Evolutionary conservation across 2,888 invertebrate species (phyloP), one percentile per base, ranked within the genome.

Genomic region (Poecilus cupreus): DNA sequence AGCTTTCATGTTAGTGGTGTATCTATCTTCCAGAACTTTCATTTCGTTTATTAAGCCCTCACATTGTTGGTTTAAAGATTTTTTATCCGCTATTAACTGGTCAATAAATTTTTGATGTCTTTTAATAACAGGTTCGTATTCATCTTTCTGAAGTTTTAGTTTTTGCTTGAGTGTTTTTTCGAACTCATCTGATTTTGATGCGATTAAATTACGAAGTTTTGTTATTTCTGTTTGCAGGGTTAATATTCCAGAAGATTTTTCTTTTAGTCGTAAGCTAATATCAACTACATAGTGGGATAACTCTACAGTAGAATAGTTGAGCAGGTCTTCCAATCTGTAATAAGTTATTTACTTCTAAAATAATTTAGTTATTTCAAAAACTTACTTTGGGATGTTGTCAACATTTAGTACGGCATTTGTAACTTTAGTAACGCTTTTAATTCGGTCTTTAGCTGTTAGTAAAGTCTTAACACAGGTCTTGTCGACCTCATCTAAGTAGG

Each of bases 81-180:
- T 94, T 89, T 96, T 96, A 86, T 96, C 96, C 80, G 93, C 92
- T 82, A 96, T 93, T 64, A 96, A 87, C 90, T 94, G 95, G 86
- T 96, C 96, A 68, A 96, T 95, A 84, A 96, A 96, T 82, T 92
- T 94, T 87, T 96, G 96, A 87, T 96, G 96, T 11, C 96, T 90
- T 83, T 93, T 93, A 20, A 96, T 92, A 0, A 94, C 91, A 1
- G 88, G 91, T 85, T 96, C 96, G 85, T 94, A 95, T 84, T 96
- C 95, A 22, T 93, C 91, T 86, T 94, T 93, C 84, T 93, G 92
- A 32, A 91, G 89, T 18, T 91, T 90, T 78, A 93, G 85, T 82
- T 90, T 90, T 2, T 90, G 87, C 18, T 88, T 87, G 80, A 90
- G 89, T 37, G 84, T 89, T 22, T 88, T 87, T 51, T 90, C 89